Percentiles rank a stretch among this genome's conserved stretches.
These are phyloP conservation scores for Moxostoma hubbsi DNA, from an alignment of 2,797 vertebrate genomes.

Conservation along the genomic window DNA sequence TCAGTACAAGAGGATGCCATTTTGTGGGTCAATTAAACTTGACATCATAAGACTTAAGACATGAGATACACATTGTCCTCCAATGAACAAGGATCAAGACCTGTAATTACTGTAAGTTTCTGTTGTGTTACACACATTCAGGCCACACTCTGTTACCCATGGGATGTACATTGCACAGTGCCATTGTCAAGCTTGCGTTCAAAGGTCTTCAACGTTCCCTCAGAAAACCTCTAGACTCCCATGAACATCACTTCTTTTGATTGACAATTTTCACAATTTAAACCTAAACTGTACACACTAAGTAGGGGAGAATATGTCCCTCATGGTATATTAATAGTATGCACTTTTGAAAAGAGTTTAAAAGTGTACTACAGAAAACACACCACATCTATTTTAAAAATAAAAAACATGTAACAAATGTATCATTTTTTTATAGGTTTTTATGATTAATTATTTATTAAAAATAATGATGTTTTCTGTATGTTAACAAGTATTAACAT, in stretches of 20 bases:
- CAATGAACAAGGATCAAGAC: not conserved
- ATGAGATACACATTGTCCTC: not conserved
- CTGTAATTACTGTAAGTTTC: not conserved
- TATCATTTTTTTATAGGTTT: too few relatives aligned
- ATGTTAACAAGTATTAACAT: too few relatives aligned
- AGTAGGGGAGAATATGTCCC: too few relatives aligned
- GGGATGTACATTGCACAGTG: not conserved
- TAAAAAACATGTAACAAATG: too few relatives aligned
- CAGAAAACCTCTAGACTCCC: not conserved
- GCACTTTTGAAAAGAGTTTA: too few relatives aligned
- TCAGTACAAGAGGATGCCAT: slow-evolving; percentile 12
- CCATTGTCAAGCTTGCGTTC: not conserved
- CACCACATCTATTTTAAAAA: too few relatives aligned
- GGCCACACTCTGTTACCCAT: not conserved
- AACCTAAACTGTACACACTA: not conserved
- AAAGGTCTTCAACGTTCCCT: not conserved
- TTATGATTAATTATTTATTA: too few relatives aligned
- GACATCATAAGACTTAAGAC: not conserved
- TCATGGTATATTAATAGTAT: too few relatives aligned
- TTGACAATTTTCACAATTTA: too few relatives aligned
- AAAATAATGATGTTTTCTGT: too few relatives aligned
- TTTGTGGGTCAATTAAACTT: slow-evolving; percentile 13
- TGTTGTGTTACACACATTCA: not conserved
- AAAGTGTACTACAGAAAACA: too few relatives aligned
- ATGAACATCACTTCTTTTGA: too few relatives aligned